Evolutionary conservation across 2,888 invertebrate genomes (phyloP).

Genomic region (Stenotaenia linearis): DNA sequence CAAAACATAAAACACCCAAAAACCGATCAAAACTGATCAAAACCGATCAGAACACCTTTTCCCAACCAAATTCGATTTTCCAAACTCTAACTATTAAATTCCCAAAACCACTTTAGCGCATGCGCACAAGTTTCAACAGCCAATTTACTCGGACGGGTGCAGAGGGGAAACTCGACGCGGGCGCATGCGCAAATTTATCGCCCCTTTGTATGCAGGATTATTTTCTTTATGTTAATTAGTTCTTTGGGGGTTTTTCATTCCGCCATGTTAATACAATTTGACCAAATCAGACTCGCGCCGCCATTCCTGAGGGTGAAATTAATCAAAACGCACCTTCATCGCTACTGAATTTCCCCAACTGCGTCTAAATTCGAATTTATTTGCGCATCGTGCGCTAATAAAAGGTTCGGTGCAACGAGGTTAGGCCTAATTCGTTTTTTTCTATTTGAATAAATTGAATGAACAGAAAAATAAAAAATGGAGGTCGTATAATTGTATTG

Average conservation of each 20-base stretch:
- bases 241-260: not conserved
- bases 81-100: too few species aligned
- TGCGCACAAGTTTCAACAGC: not conserved
- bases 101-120: not conserved
- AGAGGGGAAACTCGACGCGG: not conserved
- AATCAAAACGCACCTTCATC: not conserved
- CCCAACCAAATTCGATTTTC: too few species aligned
- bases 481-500: not conserved
- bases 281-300: not conserved
- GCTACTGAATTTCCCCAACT: not conserved
- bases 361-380: not conserved
- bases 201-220: not conserved
- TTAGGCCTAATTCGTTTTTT: too few species aligned
- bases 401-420: not conserved
- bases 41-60: too few species aligned
- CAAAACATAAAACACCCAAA: too few species aligned
- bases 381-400: not conserved
- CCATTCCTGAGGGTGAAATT: not conserved
- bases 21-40: too few species aligned
- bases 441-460: too few species aligned
- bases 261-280: not conserved
- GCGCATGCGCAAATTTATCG: not conserved
- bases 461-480: not conserved
- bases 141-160: not conserved
- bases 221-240: conserved; percentile 9